A percentile compares a stretch with the other conserved stretches of the same genome.
Evolutionary conservation across 2,113 vertebrate species (phyloP).

Genomic region (Hystrix cristata): DNA sequence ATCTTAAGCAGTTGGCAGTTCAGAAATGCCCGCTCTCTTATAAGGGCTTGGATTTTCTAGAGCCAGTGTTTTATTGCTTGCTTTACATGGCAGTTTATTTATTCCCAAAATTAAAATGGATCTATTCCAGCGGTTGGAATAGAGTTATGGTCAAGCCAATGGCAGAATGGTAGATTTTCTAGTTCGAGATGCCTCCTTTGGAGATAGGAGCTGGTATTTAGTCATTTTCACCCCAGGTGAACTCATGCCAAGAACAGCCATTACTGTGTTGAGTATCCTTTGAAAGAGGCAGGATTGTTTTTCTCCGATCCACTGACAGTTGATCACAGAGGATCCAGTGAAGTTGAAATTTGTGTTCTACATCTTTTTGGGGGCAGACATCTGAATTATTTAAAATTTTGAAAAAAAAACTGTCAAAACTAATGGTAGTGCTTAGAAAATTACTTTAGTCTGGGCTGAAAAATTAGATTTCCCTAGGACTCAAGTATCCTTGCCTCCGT

Average conservation of each 20-base stretch:
- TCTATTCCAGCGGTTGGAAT: slow-evolving; percentile 40
- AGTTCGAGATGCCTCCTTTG: not conserved
- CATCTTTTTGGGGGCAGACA: not conserved
- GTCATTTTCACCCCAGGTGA: slow-evolving; percentile 19
- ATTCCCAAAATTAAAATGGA: not conserved
- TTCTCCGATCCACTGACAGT: slow-evolving; percentile 56
- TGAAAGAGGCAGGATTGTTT: slow-evolving; percentile 63
- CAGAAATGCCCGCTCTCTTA: not conserved
- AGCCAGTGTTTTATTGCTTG: not conserved
- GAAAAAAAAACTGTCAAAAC: not conserved
- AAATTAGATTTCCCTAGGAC: not conserved
- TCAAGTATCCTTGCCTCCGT: not conserved
- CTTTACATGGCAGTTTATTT: not conserved
- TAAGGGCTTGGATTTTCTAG: not conserved
- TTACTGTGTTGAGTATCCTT: slow-evolving; percentile 48
- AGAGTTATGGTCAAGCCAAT: not conserved
- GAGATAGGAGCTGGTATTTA: not conserved
- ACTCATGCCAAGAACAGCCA: slow-evolving; percentile 59
- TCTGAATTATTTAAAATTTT: slow-evolving; percentile 60
- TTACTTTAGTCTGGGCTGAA: not conserved
- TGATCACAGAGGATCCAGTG: slow-evolving; percentile 53
- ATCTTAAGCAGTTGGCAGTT: not conserved
- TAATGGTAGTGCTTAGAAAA: not conserved
- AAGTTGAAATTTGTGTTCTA: slow-evolving; percentile 21
- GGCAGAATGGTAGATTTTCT: not conserved